A percentile compares a stretch with the other conserved stretches of the same genome.
These are phyloP conservation scores for Lepisosteus oculatus DNA, from an alignment of 2,113 vertebrate species.

Conservation along the genomic window DNA sequence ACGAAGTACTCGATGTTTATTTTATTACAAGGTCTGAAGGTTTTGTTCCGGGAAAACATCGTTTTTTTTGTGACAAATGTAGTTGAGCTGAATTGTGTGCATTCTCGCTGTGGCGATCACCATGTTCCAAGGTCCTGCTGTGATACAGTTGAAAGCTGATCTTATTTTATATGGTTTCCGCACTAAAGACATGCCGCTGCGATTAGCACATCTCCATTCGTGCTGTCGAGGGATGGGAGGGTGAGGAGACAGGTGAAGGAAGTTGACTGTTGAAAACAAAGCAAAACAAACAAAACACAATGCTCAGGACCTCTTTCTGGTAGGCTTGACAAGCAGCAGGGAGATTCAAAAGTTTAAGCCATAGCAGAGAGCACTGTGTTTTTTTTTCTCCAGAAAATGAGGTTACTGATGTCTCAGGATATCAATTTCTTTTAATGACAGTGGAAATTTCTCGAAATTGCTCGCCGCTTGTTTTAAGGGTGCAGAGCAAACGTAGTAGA, in stretches of 20 bases:
- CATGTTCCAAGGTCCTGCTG: not conserved
- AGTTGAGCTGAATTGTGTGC: not conserved
- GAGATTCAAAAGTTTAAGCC: slow-evolving; percentile 32
- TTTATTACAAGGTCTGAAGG: not conserved
- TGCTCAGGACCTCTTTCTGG: slow-evolving; percentile 25
- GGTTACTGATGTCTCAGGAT: too few species aligned
- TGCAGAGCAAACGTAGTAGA: too few species aligned
- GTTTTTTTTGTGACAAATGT: not conserved
- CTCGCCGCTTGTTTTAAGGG: too few species aligned
- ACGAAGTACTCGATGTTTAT: not conserved
- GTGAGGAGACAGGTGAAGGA: too few species aligned
- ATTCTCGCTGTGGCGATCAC: not conserved
- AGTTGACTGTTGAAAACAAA: not conserved
- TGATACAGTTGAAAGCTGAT: not conserved
- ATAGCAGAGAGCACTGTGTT: slow-evolving; percentile 29
- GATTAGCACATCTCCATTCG: not conserved
- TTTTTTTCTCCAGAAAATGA: too few species aligned
- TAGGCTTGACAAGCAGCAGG: slow-evolving; percentile 21
- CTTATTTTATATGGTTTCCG: not conserved
- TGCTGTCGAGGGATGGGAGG: too few species aligned
- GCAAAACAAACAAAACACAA: slow-evolving; percentile 3
- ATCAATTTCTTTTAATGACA: too few species aligned
- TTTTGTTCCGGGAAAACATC: not conserved
- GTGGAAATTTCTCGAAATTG: too few species aligned
- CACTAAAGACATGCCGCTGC: not conserved